Conservation (phyloP, 2,888 invertebrate species). For the Lasioglossum calceatum region DNA sequence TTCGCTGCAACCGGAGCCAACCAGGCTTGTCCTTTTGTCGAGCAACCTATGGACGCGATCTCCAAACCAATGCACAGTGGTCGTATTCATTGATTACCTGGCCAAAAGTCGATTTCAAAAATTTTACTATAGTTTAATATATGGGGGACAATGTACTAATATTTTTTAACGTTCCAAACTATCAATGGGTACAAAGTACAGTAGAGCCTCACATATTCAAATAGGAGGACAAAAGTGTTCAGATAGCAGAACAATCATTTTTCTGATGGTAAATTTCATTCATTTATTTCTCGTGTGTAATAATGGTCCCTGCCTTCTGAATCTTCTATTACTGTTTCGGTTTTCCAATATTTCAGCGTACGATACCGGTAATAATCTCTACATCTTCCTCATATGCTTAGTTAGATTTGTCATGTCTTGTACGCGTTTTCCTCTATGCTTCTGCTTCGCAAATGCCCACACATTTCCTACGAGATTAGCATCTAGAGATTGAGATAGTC, state of each 20-base stretch:
- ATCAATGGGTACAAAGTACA: not conserved
- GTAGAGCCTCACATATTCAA: not conserved
- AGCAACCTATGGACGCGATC: slow-evolving; percentile 21
- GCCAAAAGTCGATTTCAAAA: too few relatives aligned
- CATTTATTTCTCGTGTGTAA: not conserved
- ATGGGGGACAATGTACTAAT: too few relatives aligned
- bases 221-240: not conserved
- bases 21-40: slow-evolving; percentile 28
- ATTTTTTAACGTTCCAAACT: not conserved
- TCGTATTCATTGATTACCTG: too few relatives aligned
- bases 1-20: not conserved
- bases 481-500: not conserved
- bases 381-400: not conserved
- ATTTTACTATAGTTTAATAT: too few relatives aligned
- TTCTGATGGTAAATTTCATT: too few relatives aligned
- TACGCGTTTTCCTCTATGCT: not conserved
- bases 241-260: too few relatives aligned
- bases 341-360: not conserved
- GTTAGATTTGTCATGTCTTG: not conserved
- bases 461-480: not conserved
- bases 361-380: too few relatives aligned
- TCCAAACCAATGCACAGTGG: not conserved
- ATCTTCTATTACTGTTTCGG: not conserved
- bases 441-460: not conserved
- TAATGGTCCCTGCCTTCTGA: not conserved